These are phyloP conservation scores for Tachyglossus aculeatus DNA, from an alignment of 2,797 vertebrate genomes.

Conservation along the genomic window DNA sequence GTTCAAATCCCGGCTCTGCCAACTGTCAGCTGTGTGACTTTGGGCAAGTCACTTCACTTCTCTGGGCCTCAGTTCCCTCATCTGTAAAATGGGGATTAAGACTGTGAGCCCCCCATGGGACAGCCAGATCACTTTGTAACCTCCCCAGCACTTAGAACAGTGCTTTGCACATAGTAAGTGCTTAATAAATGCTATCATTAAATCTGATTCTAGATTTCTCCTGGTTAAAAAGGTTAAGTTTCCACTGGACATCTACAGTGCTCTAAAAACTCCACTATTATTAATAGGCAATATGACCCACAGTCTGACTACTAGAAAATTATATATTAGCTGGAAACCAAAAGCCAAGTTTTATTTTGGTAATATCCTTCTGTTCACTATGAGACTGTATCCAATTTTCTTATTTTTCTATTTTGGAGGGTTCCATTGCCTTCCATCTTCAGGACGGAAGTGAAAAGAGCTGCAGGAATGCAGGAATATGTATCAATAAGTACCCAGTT, in stretches of 20 bases:
- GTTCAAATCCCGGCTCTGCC: no score
- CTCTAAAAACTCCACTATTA: not conserved
- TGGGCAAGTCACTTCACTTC: no score
- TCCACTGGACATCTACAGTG: not conserved
- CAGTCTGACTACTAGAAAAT: not conserved
- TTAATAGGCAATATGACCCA: not conserved
- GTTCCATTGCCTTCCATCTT: not conserved
- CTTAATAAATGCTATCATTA: no score
- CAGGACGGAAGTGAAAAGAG: not conserved
- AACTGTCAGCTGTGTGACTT: no score
- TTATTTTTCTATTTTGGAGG: not conserved
- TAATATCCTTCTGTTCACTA: not conserved
- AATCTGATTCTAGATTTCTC: not conserved
- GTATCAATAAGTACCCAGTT: not conserved
- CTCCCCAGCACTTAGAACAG: no score
- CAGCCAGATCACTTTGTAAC: no score
- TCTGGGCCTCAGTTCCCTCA: no score
- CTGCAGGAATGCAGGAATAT: not conserved
- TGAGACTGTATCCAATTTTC: not conserved
- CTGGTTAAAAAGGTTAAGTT: not conserved
- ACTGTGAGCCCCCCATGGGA: no score
- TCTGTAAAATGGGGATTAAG: no score
- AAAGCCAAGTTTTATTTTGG: not conserved
- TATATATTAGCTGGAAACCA: not conserved
- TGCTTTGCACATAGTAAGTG: no score